Base-by-base conservation (phyloP, 2,888 invertebrate genomes). In the Cabera pusaria region DNA sequence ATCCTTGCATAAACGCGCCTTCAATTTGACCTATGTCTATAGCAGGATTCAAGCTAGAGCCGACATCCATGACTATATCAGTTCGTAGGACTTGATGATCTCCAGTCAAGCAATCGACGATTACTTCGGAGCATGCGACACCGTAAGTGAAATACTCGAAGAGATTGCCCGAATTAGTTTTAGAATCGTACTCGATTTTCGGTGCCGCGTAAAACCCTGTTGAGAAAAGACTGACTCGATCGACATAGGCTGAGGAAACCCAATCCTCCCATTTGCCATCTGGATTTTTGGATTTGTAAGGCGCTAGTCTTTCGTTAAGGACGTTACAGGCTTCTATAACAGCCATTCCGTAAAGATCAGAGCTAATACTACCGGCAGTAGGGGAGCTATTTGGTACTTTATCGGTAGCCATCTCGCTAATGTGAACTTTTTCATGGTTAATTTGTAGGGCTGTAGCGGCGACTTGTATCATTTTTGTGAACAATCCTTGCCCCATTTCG, bases 401-500 rank as follows among this genome's bases (percentile, higher is more conserved):
- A 61, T 96, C 95, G 0, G 95, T 95, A 1, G 93, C 80, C 44
- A 94, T 94, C 80, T 95, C 95, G 34, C 91, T 90, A 16, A 95
- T 92, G 59, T 94, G 92, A 54, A 95, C 93, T 71, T 91, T 91
- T 0, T 84, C 77, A 1, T 90, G 73, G 6, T 93, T 90, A 14
- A 94, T 89, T 46, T 90, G 91, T 17, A 96, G 71, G 5, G 87
- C 90, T 59, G 89, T 89, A 41, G 94, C 93, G 0, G 95, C 94
- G 0, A 95, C 92, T 90, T 96, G 96, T 41, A 95, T 93, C 93
- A 96, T 95, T 90, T 97, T 97, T 0, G 96, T 97, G 66, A 95
- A 95, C 2, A 97, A 85, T 0, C 97, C 97, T 83, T 97, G 97
- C 0, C 97, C 97, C 96, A 97, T 97, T 90, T 97, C 97, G 27